Evolutionary conservation across 1,140 invertebrate species (phyloP), one percentile per base, ranked within the genome.

Genomic region (Olivierus martensii): DNA sequence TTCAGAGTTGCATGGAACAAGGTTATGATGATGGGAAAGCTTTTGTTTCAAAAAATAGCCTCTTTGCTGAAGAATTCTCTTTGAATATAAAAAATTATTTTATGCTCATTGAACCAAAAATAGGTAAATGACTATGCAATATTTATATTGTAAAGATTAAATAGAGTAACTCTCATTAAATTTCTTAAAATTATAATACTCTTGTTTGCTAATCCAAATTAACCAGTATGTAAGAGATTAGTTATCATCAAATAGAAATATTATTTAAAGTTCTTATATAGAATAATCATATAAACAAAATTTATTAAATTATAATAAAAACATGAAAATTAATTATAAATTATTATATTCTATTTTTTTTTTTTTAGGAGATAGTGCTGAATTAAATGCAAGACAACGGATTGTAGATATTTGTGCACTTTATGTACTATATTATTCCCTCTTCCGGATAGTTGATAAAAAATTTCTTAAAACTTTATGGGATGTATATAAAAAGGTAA

Each of bases 391-490:
- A 64, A 64, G 59, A 69, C 74, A 59, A 53, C 77, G 76, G 59
- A 82, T 81, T 70, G 76, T 87, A 17, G 79, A 80, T 65, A 66
- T 82, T 2, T 84, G 82, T 70, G 72, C 78, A 19, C 69, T 87
- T 2, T 79, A 80, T 67, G 78, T 84, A 3, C 70, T 90, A 17
- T 76, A 79, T 51, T 77, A 78, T 56, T 77, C 81, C 61, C 70
- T 88, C n/a, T 88, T 85, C 71, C 80, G 82, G 19, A 75, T 72
- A 42, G 74, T 75, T 55, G 87, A 93, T 62, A 87, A 80, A 64
- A 87, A 84, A 71, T 65, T 83, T 11, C 76, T 85, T 45, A 84
- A 79, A 70, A 68, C 73, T 52, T 60, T 90, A 9, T 71, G 77
- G 60, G 86, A 89, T 58, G 63, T 80, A 1, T 80, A 87, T 65